phyloP scores from a whole-genome alignment of 2,797 vertebrate species.

The Rhinogobio ventralis region DNA sequence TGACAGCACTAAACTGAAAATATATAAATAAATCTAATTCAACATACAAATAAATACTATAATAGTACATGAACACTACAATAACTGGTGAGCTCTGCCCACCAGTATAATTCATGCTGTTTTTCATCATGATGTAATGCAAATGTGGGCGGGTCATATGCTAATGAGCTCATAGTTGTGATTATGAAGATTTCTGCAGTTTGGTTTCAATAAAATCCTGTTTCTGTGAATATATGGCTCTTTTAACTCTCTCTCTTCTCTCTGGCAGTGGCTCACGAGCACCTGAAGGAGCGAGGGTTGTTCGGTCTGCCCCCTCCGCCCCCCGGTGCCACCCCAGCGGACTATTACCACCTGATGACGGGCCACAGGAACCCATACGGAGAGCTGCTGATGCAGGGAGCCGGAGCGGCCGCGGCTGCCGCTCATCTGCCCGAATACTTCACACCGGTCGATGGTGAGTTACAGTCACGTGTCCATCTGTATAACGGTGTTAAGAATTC shows the following conservation, averaged over 20 bases:
- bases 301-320: slow-evolving; percentile 86
- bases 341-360: slow-evolving; percentile 96
- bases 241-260: background rate
- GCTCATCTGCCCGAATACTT: slow-evolving; percentile 92
- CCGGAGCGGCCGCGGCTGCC: slow-evolving; percentile 73
- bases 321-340: slow-evolving; percentile 80
- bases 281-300: slow-evolving; percentile 89
- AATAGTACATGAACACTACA: background rate
- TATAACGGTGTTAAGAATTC: background rate
- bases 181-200: background rate
- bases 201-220: too few species aligned
- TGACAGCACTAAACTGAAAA: too few species aligned
- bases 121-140: background rate
- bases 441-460: slow-evolving; percentile 94
- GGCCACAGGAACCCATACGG: slow-evolving; percentile 88
- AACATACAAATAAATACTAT: background rate
- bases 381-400: slow-evolving; percentile 89
- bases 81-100: background rate
- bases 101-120: background rate
- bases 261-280: slow-evolving; percentile 88
- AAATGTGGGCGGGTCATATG: background rate
- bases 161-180: background rate
- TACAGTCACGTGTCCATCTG: background rate
- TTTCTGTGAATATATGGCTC: background rate
- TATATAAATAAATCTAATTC: background rate